phyloP scores from a whole-genome alignment of 2,797 vertebrate genomes.

The Perdix hodgsoniae region DNA sequence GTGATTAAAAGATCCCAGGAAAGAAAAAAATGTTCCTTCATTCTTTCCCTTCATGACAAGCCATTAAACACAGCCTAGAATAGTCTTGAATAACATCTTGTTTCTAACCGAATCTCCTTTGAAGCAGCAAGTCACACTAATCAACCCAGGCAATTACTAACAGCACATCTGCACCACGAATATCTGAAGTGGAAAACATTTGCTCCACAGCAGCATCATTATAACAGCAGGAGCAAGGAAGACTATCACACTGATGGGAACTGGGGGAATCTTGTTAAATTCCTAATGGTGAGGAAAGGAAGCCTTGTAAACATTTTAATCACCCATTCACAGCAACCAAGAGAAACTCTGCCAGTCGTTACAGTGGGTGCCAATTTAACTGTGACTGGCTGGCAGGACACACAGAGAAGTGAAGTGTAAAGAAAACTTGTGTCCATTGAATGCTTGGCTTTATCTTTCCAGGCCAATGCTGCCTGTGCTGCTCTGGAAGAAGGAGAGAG shows the following conservation, averaged over 20 bases:
- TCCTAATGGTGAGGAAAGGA: slow-evolving; percentile 59
- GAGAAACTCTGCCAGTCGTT: slow-evolving; percentile 36
- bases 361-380: slow-evolving; percentile 42
- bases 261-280: slow-evolving; percentile 62
- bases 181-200: slow-evolving; percentile 61
- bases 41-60: slow-evolving; percentile 33
- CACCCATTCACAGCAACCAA: slow-evolving; percentile 52
- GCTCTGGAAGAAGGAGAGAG: slow-evolving; percentile 83
- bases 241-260: slow-evolving; percentile 40
- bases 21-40: slow-evolving; percentile 53
- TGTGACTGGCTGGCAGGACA: slow-evolving; percentile 38
- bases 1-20: slow-evolving; percentile 59
- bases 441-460: slow-evolving; percentile 26
- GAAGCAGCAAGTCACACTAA: slow-evolving; percentile 38
- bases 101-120: slow-evolving; percentile 34
- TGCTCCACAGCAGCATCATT: slow-evolving; percentile 60
- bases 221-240: slow-evolving; percentile 22
- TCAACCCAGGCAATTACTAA: slow-evolving; percentile 56
- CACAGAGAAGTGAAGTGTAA: background rate
- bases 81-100: slow-evolving; percentile 46
- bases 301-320: slow-evolving; percentile 65
- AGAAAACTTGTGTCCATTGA: background rate
- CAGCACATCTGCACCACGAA: slow-evolving; percentile 58
- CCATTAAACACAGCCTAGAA: slow-evolving; percentile 46
- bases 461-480: slow-evolving; percentile 81